Conservation (phyloP, 2,113 vertebrate genomes). For the Addax nasomaculatus region DNA sequence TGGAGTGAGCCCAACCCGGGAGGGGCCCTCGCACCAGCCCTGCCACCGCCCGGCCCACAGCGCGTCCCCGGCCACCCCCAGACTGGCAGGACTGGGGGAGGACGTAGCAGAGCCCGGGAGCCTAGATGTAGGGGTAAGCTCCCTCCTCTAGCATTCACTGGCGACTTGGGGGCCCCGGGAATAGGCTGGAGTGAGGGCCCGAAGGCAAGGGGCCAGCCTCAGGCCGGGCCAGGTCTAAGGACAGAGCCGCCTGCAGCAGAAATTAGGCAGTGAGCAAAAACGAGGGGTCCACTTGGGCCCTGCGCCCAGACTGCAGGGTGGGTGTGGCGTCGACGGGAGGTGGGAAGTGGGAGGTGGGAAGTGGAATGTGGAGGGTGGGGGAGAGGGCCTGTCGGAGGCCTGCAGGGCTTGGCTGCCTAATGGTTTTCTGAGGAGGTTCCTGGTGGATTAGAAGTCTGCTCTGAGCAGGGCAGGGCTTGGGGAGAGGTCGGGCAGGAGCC, state of each 20-base stretch:
- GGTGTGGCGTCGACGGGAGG: accelerated
- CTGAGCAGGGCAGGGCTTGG: neutral
- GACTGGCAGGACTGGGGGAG: neutral
- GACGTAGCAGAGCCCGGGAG: accelerated
- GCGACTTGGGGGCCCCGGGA: neutral
- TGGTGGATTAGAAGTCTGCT: constrained; percentile 26
- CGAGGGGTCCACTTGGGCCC: neutral
- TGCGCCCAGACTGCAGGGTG: neutral
- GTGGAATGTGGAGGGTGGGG: neutral
- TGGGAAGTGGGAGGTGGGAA: neutral
- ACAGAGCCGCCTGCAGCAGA: neutral
- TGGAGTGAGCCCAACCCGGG: accelerated
- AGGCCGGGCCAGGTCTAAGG: neutral
- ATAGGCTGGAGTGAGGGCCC: neutral
- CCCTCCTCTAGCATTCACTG: neutral
- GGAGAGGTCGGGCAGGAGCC: neutral
- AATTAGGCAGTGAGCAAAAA: neutral
- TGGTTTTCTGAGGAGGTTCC: constrained; percentile 54
- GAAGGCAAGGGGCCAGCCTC: neutral
- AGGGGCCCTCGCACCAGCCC: neutral
- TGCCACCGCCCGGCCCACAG: accelerated
- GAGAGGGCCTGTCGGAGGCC: neutral
- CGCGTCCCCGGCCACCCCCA: neutral
- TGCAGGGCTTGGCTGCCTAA: constrained; percentile 16
- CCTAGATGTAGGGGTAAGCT: neutral